These are phyloP conservation scores for Silurus asotus DNA, from an alignment of 2,113 vertebrate species.

Conservation along the genomic window DNA sequence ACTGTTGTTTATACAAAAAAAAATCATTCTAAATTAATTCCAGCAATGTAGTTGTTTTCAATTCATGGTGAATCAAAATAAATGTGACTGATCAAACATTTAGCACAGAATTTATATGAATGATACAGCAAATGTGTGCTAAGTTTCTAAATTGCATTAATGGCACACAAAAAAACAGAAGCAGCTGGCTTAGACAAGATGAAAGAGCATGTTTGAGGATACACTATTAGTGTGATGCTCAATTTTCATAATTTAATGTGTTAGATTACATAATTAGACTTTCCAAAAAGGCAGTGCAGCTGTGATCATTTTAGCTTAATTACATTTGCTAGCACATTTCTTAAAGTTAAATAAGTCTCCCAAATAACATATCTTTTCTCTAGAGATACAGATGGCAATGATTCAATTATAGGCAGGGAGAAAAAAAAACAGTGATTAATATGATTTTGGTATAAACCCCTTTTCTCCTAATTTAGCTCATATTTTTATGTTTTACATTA, in stretches of 20 bases:
- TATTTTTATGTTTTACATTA: slow-evolving; percentile 42
- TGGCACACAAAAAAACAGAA: slow-evolving; percentile 18
- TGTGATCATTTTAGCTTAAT: slow-evolving; percentile 76
- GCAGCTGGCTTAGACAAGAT: slow-evolving; percentile 37
- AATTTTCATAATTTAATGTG: slow-evolving; percentile 74
- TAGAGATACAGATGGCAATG: slow-evolving; percentile 69
- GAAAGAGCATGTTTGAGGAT: slow-evolving; percentile 63
- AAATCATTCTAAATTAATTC: background rate
- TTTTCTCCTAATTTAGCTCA: slow-evolving; percentile 43
- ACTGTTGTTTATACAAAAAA: background rate
- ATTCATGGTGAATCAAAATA: background rate
- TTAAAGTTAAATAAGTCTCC: slow-evolving; percentile 72
- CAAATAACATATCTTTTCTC: slow-evolving; percentile 73
- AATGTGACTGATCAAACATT: background rate
- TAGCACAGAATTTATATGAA: background rate
- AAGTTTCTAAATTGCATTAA: background rate
- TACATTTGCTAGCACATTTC: slow-evolving; percentile 73
- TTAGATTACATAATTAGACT: slow-evolving; percentile 75
- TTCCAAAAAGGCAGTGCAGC: slow-evolving; percentile 71
- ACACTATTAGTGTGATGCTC: slow-evolving; percentile 62
- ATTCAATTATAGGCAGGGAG: slow-evolving; percentile 66
- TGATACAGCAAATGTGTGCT: background rate
- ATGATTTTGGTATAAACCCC: slow-evolving; percentile 49
- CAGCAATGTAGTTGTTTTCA: background rate
- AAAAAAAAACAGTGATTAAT: slow-evolving; percentile 45